Evolutionary conservation across 2,888 invertebrate species (phyloP).

Genomic region (Lepetodrilus schrolli): DNA sequence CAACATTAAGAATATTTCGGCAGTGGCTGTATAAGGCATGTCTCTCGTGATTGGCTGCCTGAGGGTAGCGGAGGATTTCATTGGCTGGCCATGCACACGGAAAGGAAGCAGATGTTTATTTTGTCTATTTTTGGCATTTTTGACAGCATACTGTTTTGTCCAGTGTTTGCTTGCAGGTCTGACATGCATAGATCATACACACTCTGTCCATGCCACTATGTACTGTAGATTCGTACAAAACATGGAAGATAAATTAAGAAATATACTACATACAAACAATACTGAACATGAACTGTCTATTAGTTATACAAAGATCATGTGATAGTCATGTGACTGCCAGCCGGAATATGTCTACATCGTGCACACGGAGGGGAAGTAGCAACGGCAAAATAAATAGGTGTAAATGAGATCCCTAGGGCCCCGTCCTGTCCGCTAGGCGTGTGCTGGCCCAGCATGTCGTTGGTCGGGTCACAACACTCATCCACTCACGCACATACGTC

Average conservation of each 20-base stretch:
- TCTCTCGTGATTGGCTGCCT: slow-evolving; percentile 20
- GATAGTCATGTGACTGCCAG: background rate
- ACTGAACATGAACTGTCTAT: background rate
- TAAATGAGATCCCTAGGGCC: slow-evolving; percentile 3
- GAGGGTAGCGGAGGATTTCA: background rate
- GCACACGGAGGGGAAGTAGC: background rate
- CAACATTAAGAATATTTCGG: slow-evolving; percentile 11
- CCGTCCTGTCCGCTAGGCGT: background rate
- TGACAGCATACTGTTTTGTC: background rate
- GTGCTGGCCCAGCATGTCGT: slow-evolving; percentile 6
- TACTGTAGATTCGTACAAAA: slow-evolving; percentile 7
- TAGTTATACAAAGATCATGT: background rate
- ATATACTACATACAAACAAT: slow-evolving; percentile 18
- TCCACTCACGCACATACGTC: slow-evolving; percentile 25
- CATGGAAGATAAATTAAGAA: background rate
- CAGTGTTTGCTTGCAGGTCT: background rate
- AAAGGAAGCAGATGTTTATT: background rate
- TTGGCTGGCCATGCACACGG: slow-evolving; percentile 9
- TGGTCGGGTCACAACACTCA: slow-evolving; percentile 11
- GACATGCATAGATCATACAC: slow-evolving; percentile 9
- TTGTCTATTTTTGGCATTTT: background rate
- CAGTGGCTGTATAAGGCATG: slow-evolving; percentile 13
- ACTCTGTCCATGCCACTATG: slow-evolving; percentile 3
- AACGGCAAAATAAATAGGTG: slow-evolving; percentile 25
- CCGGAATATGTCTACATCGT: background rate